Evolutionary conservation across 1,140 invertebrate species (phyloP), one percentile per base, ranked within the genome.

Genomic region (Drosophila tropicalis): DNA sequence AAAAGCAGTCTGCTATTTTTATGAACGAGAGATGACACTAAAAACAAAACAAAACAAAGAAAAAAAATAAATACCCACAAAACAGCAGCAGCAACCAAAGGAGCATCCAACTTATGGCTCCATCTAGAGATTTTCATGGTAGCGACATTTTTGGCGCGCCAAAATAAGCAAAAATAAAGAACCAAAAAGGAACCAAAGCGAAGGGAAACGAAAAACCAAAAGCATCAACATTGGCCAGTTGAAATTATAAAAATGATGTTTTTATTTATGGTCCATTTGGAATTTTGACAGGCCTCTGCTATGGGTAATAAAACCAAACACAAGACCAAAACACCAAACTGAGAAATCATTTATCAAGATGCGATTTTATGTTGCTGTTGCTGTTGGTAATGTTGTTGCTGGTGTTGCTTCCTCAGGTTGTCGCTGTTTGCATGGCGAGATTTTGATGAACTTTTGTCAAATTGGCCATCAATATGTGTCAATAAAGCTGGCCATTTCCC

Each of bases 261-360:
- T 89, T 91, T 91, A 91, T 90, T 91, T 85, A 91, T 89, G 89
- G 89, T 74, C 79, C 89, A 90, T 90, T 90, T 90, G 79, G 76
- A 87, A 82, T 90, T 91, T 82, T 90, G 89, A 89, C 79, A 86
- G 81, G 61, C 73, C 62, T 76, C 72, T 72, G 85, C 85, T 69
- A 90, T 72, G 72, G 81, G 80, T 76, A 83, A 89, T 84, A 82
- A 84, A 83, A 78, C 47, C 65, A 63, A 39, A 58, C 62, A 81
- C 68, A 73, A 57, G 44, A 51, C 44, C 72, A 69, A 15, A 61
- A 76, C 79, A 64, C 12, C 58, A 39, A 44, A 51, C 54, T 40
- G 54, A 77, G 67, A 32, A 63, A 70, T 39, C 81, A 78, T 85
- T 85, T 85, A 85, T 85, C 81, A 84, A 84, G 81, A 84, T 80